Conservation (phyloP, 1,140 invertebrate genomes). For the Panagrolaimus sp. region DNA sequence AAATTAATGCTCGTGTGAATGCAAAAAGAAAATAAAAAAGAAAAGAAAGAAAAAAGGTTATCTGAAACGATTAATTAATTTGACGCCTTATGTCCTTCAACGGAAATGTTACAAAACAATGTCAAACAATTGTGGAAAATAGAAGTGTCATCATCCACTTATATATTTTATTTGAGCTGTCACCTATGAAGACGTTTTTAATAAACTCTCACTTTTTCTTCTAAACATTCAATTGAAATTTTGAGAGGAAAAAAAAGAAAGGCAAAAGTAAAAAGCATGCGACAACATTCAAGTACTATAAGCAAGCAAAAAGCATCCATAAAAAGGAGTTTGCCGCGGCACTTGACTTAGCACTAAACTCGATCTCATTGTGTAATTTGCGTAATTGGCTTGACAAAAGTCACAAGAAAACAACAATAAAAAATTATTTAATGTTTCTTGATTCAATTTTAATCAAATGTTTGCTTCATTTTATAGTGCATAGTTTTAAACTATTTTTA, state of each 20-base stretch:
- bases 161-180: neutral
- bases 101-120: neutral
- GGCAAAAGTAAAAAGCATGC: too few relatives aligned
- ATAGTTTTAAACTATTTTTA: too few relatives aligned
- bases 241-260: too few relatives aligned
- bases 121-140: neutral
- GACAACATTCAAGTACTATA: neutral
- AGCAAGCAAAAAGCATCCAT: neutral
- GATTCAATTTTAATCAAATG: too few relatives aligned
- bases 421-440: too few relatives aligned
- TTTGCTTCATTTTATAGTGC: too few relatives aligned
- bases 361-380: constrained; percentile 12
- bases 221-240: neutral
- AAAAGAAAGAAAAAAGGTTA: neutral
- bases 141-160: neutral
- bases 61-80: constrained; percentile 9
- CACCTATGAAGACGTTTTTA: neutral
- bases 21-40: neutral
- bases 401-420: too few relatives aligned
- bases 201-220: constrained; percentile 1
- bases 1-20: constrained; percentile 14
- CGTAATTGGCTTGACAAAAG: constrained; percentile 4
- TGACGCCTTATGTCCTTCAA: neutral
- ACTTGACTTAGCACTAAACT: neutral
- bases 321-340: constrained; percentile 5